Percentiles rank a stretch among this genome's conserved stretches.
Evolutionary conservation across 2,797 vertebrate genomes (phyloP).

Genomic region (Cossypha polioptera): DNA sequence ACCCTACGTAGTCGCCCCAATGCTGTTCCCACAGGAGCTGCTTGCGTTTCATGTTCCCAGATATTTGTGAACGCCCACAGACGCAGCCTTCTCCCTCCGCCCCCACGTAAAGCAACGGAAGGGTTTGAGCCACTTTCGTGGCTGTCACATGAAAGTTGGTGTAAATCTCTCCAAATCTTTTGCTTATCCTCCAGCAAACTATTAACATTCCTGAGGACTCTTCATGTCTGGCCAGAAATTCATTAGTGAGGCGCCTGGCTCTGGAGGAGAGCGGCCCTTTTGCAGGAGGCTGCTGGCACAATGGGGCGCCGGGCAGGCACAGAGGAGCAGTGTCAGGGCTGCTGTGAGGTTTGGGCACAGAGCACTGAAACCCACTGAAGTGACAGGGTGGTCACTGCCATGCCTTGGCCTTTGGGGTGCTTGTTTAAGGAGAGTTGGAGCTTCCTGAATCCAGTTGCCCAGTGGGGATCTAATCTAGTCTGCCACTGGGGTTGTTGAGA

Average conservation of each 20-base stretch:
- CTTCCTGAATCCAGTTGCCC: neutral
- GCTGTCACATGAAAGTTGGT: conserved; percentile 49
- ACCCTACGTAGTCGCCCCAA: rapidly evolving
- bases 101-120: neutral
- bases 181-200: conserved; percentile 65
- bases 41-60: neutral
- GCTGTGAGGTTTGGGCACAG: neutral
- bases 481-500: neutral
- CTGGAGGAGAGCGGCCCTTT: neutral
- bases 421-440: neutral
- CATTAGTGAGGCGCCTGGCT: conserved; percentile 51
- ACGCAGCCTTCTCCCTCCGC: neutral
- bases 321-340: neutral
- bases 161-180: conserved; percentile 63
- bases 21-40: neutral
- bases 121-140: conserved; percentile 16
- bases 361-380: neutral
- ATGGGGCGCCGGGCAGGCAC: rapidly evolving
- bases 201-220: conserved; percentile 71
- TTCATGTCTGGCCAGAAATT: conserved; percentile 67
- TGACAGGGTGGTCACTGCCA: neutral
- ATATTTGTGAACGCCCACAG: neutral
- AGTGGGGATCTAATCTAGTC: neutral
- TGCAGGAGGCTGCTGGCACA: neutral
- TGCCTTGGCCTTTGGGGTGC: neutral